These are phyloP conservation scores for Fabriciana adippe DNA, from an alignment of 2,888 invertebrate genomes.

Conservation along the genomic window DNA sequence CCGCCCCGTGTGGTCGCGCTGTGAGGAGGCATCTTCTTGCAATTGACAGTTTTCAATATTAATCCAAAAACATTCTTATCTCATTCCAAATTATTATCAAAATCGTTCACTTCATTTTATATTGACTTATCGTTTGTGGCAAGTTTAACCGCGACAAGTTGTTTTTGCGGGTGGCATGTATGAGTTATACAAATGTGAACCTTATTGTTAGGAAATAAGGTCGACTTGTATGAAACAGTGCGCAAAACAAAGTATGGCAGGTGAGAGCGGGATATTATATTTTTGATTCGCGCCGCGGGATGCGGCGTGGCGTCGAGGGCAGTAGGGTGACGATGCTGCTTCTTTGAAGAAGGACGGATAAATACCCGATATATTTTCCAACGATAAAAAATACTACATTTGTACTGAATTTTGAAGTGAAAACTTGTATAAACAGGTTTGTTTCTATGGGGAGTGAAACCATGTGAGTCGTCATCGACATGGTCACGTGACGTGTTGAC, in stretches of 20 bases:
- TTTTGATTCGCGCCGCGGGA: slow-evolving; percentile 39
- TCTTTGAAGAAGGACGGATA: slow-evolving; percentile 19
- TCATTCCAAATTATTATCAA: slow-evolving; percentile 14
- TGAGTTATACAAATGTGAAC: slow-evolving; percentile 2
- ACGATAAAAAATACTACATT: too few relatives aligned
- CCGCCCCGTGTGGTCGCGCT: too few relatives aligned
- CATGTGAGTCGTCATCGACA: too few relatives aligned
- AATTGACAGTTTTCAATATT: slow-evolving; percentile 16
- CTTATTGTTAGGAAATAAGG: background rate
- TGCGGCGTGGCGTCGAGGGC: background rate
- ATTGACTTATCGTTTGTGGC: slow-evolving; percentile 24
- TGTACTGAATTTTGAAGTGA: too few relatives aligned
- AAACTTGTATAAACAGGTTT: too few relatives aligned
- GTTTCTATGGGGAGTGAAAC: too few relatives aligned
- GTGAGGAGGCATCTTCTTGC: background rate
- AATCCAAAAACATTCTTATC: slow-evolving; percentile 1
- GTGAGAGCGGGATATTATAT: slow-evolving; percentile 34
- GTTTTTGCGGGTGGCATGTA: background rate
- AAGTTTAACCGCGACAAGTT: slow-evolving; percentile 16
- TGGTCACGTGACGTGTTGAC: too few relatives aligned
- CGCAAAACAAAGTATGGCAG: background rate
- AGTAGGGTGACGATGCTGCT: slow-evolving; percentile 26
- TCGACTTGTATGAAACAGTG: background rate
- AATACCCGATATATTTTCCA: too few relatives aligned
- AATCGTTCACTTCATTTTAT: slow-evolving; percentile 8